A percentile compares a stretch with the other conserved stretches of the same genome.
phyloP scores from a whole-genome alignment of 2,888 invertebrate species.

The Dynastes tityus region DNA sequence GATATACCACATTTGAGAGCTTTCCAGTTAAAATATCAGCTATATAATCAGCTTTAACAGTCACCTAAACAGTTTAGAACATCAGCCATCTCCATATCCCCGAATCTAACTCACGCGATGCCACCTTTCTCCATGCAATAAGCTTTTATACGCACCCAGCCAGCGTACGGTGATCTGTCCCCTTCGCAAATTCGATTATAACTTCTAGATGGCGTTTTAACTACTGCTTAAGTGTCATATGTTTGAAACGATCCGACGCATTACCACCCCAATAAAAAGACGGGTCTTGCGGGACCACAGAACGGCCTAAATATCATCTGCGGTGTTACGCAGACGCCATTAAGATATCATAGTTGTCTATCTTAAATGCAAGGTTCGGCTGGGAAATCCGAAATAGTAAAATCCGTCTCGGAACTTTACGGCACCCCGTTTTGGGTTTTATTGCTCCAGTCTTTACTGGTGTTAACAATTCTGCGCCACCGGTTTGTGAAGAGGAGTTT shows the following conservation, averaged over 20 bases:
- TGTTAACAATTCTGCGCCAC: no score
- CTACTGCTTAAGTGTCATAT: conserved; percentile 37
- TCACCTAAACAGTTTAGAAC: no score
- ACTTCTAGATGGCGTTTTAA: conserved; percentile 37
- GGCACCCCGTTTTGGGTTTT: conserved; percentile 15
- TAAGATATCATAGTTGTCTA: conserved; percentile 30
- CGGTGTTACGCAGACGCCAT: conserved; percentile 1
- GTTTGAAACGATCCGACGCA: neutral
- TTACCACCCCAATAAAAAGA: conserved; percentile 13
- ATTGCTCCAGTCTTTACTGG: neutral
- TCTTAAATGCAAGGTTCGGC: neutral
- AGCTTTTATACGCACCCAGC: conserved; percentile 17
- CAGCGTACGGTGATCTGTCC: neutral
- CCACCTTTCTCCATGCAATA: conserved; percentile 31
- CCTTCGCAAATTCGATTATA: conserved; percentile 31
- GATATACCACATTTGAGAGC: no score
- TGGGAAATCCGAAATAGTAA: conserved; percentile 21
- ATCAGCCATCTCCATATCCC: neutral
- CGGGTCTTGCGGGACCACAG: neutral
- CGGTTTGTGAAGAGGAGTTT: no score
- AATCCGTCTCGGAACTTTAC: conserved; percentile 17
- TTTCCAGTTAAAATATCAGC: no score
- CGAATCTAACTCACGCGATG: neutral
- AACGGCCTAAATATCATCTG: neutral
- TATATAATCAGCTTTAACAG: conserved; percentile 11